A percentile compares a stretch with the other conserved stretches of the same genome.
Evolutionary conservation across 2,113 vertebrate genomes (phyloP).

Genomic region (Microtus ochrogaster): DNA sequence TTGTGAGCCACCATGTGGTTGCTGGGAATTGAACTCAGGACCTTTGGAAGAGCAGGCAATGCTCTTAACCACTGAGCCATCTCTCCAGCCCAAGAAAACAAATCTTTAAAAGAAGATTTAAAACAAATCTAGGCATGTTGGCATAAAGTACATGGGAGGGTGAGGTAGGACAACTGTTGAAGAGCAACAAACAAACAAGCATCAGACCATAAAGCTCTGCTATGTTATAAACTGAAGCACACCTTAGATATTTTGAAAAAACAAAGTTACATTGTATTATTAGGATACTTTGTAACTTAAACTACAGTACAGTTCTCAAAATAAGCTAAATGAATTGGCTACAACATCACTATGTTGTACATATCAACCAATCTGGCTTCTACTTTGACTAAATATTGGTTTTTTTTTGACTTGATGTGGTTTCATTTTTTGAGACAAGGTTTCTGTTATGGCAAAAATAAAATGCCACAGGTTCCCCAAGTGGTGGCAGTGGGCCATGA

Average conservation of each 20-base stretch:
- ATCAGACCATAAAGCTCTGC: neutral
- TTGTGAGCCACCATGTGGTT: no score
- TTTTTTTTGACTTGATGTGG: neutral
- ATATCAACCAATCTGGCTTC: constrained; percentile 54
- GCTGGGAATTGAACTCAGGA: no score
- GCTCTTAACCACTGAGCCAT: no score
- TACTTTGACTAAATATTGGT: neutral
- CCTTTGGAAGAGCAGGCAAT: no score
- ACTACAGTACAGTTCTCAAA: constrained; percentile 17
- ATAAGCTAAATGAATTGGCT: constrained; percentile 40
- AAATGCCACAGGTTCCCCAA: no score
- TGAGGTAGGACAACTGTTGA: neutral
- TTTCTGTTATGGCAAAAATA: neutral
- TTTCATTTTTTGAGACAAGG: neutral
- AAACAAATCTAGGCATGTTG: neutral
- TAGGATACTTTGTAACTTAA: constrained; percentile 10
- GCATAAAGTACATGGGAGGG: neutral
- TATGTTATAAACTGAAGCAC: constrained; percentile 51
- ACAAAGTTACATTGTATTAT: neutral
- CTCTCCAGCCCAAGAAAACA: no score
- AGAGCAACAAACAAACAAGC: neutral
- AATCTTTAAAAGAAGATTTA: neutral
- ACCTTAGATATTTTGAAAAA: constrained; percentile 41
- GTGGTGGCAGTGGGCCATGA: no score
- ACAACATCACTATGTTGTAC: neutral